Conservation (phyloP, 53 echinoderm and acorn worm genomes). For the Luidia sarsii region DNA sequence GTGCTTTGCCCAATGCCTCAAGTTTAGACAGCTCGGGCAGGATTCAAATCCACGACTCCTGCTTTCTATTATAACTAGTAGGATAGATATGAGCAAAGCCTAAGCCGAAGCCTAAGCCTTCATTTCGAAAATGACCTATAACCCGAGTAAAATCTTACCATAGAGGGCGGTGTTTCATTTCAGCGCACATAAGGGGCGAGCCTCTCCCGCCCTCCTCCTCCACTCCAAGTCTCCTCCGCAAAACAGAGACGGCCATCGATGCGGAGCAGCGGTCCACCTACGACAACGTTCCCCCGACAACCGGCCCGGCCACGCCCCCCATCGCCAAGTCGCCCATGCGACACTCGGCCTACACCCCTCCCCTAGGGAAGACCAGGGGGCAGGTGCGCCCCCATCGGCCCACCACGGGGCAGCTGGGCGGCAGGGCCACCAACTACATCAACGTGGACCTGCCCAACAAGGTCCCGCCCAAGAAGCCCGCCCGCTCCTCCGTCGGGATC, state of each 20-base stretch:
- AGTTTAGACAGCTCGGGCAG: too few relatives aligned
- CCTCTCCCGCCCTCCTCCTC: conserved; percentile 49
- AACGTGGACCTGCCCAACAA: conserved; percentile 31
- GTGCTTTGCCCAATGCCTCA: too few relatives aligned
- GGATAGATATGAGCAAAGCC: too few relatives aligned
- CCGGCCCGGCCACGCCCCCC: neutral
- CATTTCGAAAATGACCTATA: too few relatives aligned
- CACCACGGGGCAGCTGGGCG: neutral
- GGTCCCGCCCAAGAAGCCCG: conserved; percentile 84
- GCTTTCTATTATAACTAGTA: too few relatives aligned
- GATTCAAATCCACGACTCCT: too few relatives aligned
- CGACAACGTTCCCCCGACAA: conserved; percentile 66
- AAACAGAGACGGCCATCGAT: conserved; percentile 31
- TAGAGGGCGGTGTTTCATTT: too few relatives aligned
- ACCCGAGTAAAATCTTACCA: too few relatives aligned
- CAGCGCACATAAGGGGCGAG: conserved; percentile 76
- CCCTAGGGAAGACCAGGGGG: conserved; percentile 22
- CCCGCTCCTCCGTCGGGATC: conserved; percentile 80
- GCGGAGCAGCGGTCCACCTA: conserved; percentile 50
- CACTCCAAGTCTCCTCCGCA: conserved; percentile 12
- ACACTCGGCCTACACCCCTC: conserved; percentile 43
- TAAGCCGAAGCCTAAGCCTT: too few relatives aligned
- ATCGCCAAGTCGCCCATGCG: neutral
- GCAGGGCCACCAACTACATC: conserved; percentile 11
- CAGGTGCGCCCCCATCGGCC: conserved; percentile 25